Percentiles rank a stretch among this genome's conserved stretches.
These are phyloP conservation scores for Andrena minutula DNA, from an alignment of 2,888 invertebrate genomes.

Conservation along the genomic window DNA sequence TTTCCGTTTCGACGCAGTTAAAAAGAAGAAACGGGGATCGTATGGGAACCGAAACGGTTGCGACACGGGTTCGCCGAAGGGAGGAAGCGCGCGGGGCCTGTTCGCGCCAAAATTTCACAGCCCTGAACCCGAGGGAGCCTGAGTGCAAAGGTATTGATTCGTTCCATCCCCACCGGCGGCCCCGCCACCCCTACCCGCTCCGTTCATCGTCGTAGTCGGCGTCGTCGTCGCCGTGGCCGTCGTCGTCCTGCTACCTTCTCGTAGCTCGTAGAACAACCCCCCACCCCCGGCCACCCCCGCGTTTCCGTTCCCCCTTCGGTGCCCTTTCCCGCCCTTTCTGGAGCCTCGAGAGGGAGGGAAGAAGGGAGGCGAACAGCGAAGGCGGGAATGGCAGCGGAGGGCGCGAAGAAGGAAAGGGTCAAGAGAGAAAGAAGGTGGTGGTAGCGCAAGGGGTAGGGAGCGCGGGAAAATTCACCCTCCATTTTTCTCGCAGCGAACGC, in stretches of 20 bases:
- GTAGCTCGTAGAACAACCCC: slow-evolving; percentile 35
- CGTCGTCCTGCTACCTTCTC: slow-evolving; percentile 64
- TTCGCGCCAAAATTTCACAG: slow-evolving; percentile 76
- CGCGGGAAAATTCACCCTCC: slow-evolving; percentile 78
- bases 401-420: slow-evolving; percentile 45
- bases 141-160: slow-evolving; percentile 83
- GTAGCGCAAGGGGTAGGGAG: slow-evolving; percentile 32
- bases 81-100: slow-evolving; percentile 54
- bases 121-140: slow-evolving; percentile 77
- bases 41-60: neutral
- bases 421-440: slow-evolving; percentile 25
- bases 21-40: neutral
- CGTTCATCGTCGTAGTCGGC: slow-evolving; percentile 50
- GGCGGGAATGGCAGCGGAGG: slow-evolving; percentile 22
- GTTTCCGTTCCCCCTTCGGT: slow-evolving; percentile 53
- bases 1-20: neutral
- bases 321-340: slow-evolving; percentile 67
- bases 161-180: slow-evolving; percentile 61
- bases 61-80: slow-evolving; percentile 18
- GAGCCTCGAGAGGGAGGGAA: slow-evolving; percentile 38
- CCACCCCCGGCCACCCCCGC: slow-evolving; percentile 42
- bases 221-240: slow-evolving; percentile 48
- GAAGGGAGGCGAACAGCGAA: slow-evolving; percentile 13
- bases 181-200: slow-evolving; percentile 49
- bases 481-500: slow-evolving; percentile 70